A percentile compares a stretch with the other conserved stretches of the same genome.
Conservation (phyloP, 2,888 invertebrate species). For the Acronicta leporina region DNA sequence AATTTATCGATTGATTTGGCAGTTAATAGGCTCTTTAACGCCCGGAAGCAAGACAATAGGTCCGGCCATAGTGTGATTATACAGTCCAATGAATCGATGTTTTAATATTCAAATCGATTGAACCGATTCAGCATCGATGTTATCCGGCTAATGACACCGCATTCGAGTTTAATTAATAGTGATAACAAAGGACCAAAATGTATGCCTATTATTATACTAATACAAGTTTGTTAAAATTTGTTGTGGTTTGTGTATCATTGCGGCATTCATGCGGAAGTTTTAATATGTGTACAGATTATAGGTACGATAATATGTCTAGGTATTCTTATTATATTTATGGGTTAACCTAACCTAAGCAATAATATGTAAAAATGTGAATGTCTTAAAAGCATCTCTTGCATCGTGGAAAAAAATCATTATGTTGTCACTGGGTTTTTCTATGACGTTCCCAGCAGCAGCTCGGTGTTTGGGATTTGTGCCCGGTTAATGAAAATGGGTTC, state of each 20-base stretch:
- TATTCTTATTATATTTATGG: no score
- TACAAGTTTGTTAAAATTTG: slow-evolving; percentile 23
- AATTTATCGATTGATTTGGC: slow-evolving; percentile 51
- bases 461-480: no score
- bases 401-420: no score
- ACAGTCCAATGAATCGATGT: slow-evolving; percentile 68
- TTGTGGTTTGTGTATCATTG: slow-evolving; percentile 12
- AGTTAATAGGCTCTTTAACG: slow-evolving; percentile 52
- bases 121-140: slow-evolving; percentile 59
- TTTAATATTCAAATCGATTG: slow-evolving; percentile 73
- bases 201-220: slow-evolving; percentile 39
- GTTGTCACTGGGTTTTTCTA: no score
- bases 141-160: slow-evolving; percentile 68
- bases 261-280: no score
- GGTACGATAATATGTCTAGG: no score
- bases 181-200: slow-evolving; percentile 40
- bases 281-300: no score
- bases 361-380: no score
- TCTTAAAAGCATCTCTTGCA: no score
- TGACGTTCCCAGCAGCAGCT: no score
- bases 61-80: slow-evolving; percentile 66
- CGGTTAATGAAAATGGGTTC: no score
- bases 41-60: slow-evolving; percentile 74
- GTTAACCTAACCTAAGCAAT: no score
- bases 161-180: slow-evolving; percentile 58